Percentiles rank a stretch among this genome's conserved stretches.
Conservation (phyloP, 1,140 invertebrate genomes). For the Drosophila kohkoa region DNA sequence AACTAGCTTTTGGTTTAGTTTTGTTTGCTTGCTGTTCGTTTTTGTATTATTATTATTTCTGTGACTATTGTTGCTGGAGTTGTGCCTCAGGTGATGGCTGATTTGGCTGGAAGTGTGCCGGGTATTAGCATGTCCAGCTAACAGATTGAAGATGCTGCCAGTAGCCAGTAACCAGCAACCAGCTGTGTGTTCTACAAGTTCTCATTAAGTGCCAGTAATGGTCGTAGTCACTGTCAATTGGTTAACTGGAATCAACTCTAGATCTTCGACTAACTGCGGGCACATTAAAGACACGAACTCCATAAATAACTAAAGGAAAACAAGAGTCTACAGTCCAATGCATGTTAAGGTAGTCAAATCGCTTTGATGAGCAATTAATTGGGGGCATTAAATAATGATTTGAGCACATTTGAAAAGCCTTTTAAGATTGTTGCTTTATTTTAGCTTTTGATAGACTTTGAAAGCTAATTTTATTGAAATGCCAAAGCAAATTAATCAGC, state of each 20-base stretch:
- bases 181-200: slow-evolving; percentile 14
- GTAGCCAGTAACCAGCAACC: neutral
- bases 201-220: slow-evolving; percentile 16
- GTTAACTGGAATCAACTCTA: slow-evolving; percentile 11
- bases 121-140: slow-evolving; percentile 63
- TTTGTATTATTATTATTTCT: slow-evolving; percentile 10
- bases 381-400: too few relatives aligned
- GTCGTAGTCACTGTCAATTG: neutral
- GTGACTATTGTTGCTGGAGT: slow-evolving; percentile 10
- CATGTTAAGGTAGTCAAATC: neutral
- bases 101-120: slow-evolving; percentile 69
- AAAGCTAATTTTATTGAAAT: too few relatives aligned
- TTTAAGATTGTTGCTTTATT: neutral
- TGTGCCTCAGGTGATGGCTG: slow-evolving; percentile 53
- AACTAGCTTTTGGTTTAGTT: slow-evolving; percentile 64
- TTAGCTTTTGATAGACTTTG: neutral
- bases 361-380: neutral
- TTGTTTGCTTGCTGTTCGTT: slow-evolving; percentile 28
- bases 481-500: too few relatives aligned
- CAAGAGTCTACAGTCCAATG: neutral
- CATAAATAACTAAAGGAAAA: neutral
- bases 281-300: neutral
- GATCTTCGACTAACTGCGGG: neutral
- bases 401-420: neutral
- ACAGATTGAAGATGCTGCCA: slow-evolving; percentile 13